Evolutionary conservation across 1,140 invertebrate species (phyloP), one percentile per base, ranked within the genome.

Genomic region (Eulimnadia texana): DNA sequence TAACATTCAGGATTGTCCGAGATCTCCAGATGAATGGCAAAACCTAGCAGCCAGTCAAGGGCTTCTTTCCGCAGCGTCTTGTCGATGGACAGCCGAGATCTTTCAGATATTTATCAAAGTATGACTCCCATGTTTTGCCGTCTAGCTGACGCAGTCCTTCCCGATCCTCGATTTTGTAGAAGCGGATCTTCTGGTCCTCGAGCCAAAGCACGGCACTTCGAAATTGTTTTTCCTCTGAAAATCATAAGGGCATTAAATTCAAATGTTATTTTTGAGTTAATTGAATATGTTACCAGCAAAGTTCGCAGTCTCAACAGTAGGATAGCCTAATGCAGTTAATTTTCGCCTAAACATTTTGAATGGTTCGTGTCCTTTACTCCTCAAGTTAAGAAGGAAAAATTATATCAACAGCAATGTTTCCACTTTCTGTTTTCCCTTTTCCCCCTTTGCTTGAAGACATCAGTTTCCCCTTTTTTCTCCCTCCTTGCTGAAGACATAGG

Each of bases 171-270:
- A 91, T 86, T 67, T 84, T 84, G 67, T 92, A 92, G 67, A 86
- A 82, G 19, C 92, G 82, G 66, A 96, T 93, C 74, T 91, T 93
- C 71, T 94, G 90, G 72, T 94, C 88, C 75, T 98, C 93, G 24
- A 97, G 69, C 93, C 93, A 98, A 1, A 87, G 69, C 20, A 95
- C 78, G 27, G 92, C 74, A 68, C 83, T 86, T 57, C 85, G 81
- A 70, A 92, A 85, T 67, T 88, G 80, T 63, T 82, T 79, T 66
- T 82, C 78, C 76, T 92, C 90, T 93, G 66, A 23, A 71, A 65
- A 16, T 24, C 13, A 50, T 3, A 50, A 42, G 57, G 2, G 13
- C 9, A 22, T n/a, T 16, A n/a, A n/a, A 25, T 61, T 61, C 3
- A 51, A n/a, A 50, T 50, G 6, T 11, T 25, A 19, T n/a, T 54